Percentiles rank a stretch among this genome's conserved stretches.
Conservation (phyloP, 2,797 vertebrate species). For the Acestrorhynchus altus region DNA sequence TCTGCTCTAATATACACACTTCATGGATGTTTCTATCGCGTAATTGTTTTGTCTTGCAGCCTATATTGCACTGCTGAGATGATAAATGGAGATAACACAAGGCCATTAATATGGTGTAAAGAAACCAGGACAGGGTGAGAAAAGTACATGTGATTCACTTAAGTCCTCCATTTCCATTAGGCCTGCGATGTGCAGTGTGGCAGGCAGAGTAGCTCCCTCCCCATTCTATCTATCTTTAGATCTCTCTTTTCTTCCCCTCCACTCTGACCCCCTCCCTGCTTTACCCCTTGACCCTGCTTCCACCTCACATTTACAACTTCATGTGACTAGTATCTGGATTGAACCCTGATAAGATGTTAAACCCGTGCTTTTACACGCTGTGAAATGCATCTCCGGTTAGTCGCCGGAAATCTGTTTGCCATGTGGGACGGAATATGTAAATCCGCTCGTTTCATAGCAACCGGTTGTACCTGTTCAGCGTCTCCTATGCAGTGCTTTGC, state of each 20-base stretch:
- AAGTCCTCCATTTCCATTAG: slow-evolving; percentile 24
- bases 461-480: no score
- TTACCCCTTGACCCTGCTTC: slow-evolving; percentile 56
- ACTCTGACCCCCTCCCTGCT: slow-evolving; percentile 46
- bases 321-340: no score
- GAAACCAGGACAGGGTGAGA: slow-evolving; percentile 69
- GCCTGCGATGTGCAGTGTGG: background rate
- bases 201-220: slow-evolving; percentile 38
- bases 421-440: no score
- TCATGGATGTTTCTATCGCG: slow-evolving; percentile 64
- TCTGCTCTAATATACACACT: slow-evolving; percentile 64
- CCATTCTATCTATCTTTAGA: background rate
- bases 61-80: slow-evolving; percentile 74
- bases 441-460: no score
- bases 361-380: no score
- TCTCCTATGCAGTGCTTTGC: no score
- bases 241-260: slow-evolving; percentile 55
- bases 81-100: slow-evolving; percentile 76
- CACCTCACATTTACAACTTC: no score
- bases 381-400: no score
- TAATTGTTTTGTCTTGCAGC: slow-evolving; percentile 65
- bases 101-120: slow-evolving; percentile 76
- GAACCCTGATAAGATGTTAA: no score
- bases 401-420: no score
- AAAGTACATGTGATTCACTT: slow-evolving; percentile 70